Conservation (phyloP, 92 coral and sea anemone species). For the Ricordea florida region DNA sequence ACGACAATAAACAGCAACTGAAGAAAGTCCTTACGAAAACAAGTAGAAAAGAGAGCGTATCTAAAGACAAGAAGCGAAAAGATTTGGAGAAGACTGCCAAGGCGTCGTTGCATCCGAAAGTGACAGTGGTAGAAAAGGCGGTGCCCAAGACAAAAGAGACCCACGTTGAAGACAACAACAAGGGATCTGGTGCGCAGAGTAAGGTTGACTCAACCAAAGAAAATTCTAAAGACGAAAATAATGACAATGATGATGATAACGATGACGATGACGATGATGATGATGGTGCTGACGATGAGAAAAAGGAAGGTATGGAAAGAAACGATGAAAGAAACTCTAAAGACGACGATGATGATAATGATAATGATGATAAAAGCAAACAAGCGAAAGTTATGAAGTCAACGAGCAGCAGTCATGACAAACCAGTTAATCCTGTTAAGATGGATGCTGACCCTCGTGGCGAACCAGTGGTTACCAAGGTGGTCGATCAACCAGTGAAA, state of each 20-base stretch:
- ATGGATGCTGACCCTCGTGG: constrained; percentile 24
- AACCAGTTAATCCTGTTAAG: not conserved
- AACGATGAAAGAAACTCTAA: constrained; percentile 6
- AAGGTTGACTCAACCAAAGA: not conserved
- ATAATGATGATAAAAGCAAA: constrained; percentile 13
- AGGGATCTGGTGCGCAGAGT: not conserved
- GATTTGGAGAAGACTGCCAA: not conserved
- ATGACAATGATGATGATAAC: not conserved
- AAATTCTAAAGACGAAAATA: not conserved
- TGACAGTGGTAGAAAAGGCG: not conserved
- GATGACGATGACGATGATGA: not conserved
- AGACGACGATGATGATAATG: constrained; percentile 24
- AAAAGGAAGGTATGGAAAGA: not conserved
- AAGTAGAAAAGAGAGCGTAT: constrained; percentile 10
- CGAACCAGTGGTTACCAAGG: constrained; percentile 23
- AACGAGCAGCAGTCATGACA: not conserved
- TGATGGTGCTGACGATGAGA: not conserved
- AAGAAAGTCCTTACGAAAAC: not conserved
- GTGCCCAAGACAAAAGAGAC: constrained; percentile 5
- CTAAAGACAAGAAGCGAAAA: not conserved
- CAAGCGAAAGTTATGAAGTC: too few species aligned
- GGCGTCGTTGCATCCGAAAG: not conserved
- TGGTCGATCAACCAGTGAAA: constrained; percentile 31
- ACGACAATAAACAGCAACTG: not conserved
- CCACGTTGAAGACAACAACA: not conserved